Evolutionary conservation across 1,140 invertebrate genomes (phyloP).

Genomic region (Cyrtorhinus lividipennis): DNA sequence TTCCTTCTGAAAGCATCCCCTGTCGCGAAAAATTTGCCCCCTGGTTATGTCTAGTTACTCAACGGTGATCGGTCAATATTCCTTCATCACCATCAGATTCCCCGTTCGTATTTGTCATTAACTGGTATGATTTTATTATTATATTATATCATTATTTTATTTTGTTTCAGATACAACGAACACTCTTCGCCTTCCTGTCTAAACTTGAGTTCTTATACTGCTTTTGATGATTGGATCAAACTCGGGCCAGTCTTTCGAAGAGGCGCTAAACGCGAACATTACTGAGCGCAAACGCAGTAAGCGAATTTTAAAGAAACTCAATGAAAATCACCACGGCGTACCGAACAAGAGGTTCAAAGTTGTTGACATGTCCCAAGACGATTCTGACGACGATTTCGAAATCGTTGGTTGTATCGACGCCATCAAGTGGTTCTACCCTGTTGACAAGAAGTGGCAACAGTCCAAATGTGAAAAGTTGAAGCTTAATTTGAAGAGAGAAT

Average conservation of each 20-base stretch:
- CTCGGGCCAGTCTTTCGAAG: not conserved
- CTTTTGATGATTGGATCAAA: not conserved
- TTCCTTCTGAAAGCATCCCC: no score
- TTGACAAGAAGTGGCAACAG: not conserved
- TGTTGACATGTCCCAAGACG: not conserved
- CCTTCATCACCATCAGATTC: no score
- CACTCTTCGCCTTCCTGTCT: no score
- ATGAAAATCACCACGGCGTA: not conserved
- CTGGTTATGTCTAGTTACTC: no score
- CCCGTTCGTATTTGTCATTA: no score
- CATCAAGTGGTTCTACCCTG: not conserved
- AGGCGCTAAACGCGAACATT: not conserved
- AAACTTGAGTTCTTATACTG: no score
- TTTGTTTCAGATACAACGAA: no score
- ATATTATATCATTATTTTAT: no score
- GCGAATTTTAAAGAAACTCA: not conserved
- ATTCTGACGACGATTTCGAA: not conserved
- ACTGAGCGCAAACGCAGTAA: not conserved
- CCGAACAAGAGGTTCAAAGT: not conserved
- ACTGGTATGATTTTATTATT: no score
- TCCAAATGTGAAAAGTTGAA: not conserved
- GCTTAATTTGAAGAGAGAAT: not conserved
- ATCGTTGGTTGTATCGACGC: not conserved
- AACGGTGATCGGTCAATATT: no score
- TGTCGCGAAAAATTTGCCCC: no score